These are phyloP conservation scores for Terebella lapidaria DNA, from an alignment of 2,888 invertebrate species.

Conservation along the genomic window DNA sequence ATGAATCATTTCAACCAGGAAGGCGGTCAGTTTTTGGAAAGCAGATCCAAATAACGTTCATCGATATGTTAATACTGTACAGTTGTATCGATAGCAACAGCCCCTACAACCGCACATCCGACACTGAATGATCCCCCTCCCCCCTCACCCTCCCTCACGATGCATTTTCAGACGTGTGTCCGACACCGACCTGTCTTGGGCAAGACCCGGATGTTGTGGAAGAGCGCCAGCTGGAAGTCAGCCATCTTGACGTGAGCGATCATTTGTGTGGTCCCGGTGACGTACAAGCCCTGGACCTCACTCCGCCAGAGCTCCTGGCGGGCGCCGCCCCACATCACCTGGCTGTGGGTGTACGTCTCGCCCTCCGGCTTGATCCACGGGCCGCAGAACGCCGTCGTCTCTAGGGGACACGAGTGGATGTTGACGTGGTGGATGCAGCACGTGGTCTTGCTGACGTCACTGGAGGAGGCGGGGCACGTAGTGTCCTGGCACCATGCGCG, in stretches of 20 bases:
- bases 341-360: slow-evolving; percentile 37
- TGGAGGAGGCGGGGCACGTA: slow-evolving; percentile 27
- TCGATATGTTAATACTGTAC: no score
- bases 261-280: slow-evolving; percentile 31
- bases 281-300: slow-evolving; percentile 31
- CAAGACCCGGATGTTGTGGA: slow-evolving; percentile 26
- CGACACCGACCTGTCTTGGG: slow-evolving; percentile 34
- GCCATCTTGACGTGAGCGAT: slow-evolving; percentile 44
- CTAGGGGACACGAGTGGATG: slow-evolving; percentile 32
- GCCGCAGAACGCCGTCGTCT: slow-evolving; percentile 29
- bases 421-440: slow-evolving; percentile 37
- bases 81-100: no score
- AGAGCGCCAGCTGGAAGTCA: slow-evolving; percentile 33
- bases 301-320: slow-evolving; percentile 25
- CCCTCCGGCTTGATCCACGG: slow-evolving; percentile 41
- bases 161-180: no score
- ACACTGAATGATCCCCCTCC: no score
- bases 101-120: no score
- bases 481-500: slow-evolving; percentile 36
- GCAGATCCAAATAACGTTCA: no score
- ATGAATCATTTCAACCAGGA: no score
- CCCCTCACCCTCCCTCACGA: no score
- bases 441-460: slow-evolving; percentile 26
- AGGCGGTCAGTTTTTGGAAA: no score
- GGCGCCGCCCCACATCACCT: slow-evolving; percentile 31